Conservation (phyloP, 2,888 invertebrate genomes). For the Tinea pellionella region DNA sequence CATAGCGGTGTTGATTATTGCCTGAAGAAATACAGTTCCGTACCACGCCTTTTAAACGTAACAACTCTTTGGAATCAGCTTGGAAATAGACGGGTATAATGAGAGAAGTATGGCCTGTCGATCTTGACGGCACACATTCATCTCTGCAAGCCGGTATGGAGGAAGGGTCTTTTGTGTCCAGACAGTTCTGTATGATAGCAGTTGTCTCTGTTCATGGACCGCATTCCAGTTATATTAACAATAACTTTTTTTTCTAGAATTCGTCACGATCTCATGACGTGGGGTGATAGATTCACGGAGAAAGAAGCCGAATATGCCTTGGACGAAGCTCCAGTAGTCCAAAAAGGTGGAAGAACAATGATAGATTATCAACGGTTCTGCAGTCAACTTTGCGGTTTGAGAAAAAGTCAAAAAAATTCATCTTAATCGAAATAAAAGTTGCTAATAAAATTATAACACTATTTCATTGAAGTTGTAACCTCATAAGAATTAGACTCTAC, state of each 20-base stretch:
- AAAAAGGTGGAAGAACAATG: slow-evolving; percentile 63
- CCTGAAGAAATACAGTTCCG: too few relatives aligned
- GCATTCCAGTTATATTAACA: too few relatives aligned
- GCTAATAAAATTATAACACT: background rate
- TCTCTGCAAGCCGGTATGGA: too few relatives aligned
- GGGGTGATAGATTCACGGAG: slow-evolving; percentile 73
- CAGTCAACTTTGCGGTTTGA: slow-evolving; percentile 69
- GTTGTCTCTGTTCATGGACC: too few relatives aligned
- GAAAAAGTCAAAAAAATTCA: slow-evolving; percentile 47
- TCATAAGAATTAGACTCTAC: background rate
- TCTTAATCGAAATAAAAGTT: background rate
- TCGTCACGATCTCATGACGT: slow-evolving; percentile 73
- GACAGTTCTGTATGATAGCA: too few relatives aligned
- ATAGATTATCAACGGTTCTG: slow-evolving; percentile 75
- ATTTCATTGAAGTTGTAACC: background rate
- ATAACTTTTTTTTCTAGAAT: slow-evolving; percentile 71
- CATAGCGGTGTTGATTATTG: too few relatives aligned
- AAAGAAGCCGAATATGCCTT: slow-evolving; percentile 73
- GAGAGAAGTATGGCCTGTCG: too few relatives aligned
- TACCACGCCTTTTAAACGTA: too few relatives aligned
- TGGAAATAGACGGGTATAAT: too few relatives aligned
- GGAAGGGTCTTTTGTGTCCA: too few relatives aligned
- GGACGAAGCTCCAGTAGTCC: slow-evolving; percentile 71
- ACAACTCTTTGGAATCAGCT: too few relatives aligned
- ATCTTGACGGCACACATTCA: too few relatives aligned